These are phyloP conservation scores for Sminthurides aquaticus DNA, from an alignment of 2,888 invertebrate genomes.

Conservation along the genomic window DNA sequence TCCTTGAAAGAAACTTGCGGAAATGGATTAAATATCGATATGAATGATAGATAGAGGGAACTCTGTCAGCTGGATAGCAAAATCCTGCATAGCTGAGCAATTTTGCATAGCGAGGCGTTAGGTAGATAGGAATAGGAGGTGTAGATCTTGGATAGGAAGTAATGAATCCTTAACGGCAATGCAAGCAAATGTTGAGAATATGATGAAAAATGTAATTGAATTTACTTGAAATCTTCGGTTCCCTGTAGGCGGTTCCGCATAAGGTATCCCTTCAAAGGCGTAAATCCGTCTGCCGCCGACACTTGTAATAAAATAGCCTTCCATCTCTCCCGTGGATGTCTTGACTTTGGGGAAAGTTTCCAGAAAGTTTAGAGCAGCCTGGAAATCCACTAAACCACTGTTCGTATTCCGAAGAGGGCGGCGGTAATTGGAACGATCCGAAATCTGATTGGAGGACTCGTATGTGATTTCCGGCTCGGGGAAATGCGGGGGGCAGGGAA, in stretches of 20 bases:
- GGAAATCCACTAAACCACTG: not conserved
- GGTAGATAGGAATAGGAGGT: too few relatives aligned
- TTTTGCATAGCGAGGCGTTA: too few relatives aligned
- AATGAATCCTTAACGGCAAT: too few relatives aligned
- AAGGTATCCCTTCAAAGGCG: constrained; percentile 38
- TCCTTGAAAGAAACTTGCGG: too few relatives aligned
- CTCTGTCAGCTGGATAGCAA: too few relatives aligned
- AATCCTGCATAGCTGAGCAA: too few relatives aligned
- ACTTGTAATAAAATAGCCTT: constrained; percentile 36
- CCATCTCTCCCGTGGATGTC: constrained; percentile 22
- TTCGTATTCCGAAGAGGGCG: not conserved
- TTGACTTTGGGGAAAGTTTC: constrained; percentile 10
- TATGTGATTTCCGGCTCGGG: constrained; percentile 17
- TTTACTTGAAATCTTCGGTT: constrained; percentile 27
- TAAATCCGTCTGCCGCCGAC: constrained; percentile 29
- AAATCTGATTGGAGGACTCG: not conserved
- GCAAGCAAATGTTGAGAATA: not conserved
- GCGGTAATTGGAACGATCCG: not conserved
- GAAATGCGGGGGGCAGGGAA: constrained; percentile 34
- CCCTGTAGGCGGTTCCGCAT: constrained; percentile 30
- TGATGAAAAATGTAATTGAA: not conserved
- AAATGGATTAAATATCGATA: too few relatives aligned
- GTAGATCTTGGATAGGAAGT: too few relatives aligned
- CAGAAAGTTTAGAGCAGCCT: not conserved
- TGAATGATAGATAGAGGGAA: too few relatives aligned